phyloP scores from a whole-genome alignment of 2,888 invertebrate genomes.

The Tyria jacobaeae region DNA sequence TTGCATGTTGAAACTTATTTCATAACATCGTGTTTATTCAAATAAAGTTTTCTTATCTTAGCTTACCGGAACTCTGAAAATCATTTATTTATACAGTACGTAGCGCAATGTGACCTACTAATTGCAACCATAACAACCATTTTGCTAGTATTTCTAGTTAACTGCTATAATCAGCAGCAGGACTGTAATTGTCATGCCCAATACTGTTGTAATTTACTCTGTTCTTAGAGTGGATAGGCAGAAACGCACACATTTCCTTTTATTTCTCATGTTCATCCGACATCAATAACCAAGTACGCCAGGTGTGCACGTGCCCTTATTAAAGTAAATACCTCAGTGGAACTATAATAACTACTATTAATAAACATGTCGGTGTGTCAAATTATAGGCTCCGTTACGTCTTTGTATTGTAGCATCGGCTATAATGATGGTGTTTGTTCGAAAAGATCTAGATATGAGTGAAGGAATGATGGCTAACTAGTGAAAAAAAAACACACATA shows the following conservation, averaged over 20 bases:
- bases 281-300: neutral
- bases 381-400: slow-evolving; percentile 36
- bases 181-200: too few species aligned
- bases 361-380: slow-evolving; percentile 33
- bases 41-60: too few species aligned
- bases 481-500: too few species aligned
- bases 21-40: too few species aligned
- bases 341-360: slow-evolving; percentile 26
- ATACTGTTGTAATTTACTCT: neutral
- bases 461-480: neutral
- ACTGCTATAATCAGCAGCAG: too few species aligned
- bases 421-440: slow-evolving; percentile 19
- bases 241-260: neutral
- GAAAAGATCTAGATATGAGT: neutral
- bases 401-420: slow-evolving; percentile 12
- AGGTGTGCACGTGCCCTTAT: slow-evolving; percentile 18
- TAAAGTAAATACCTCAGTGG: slow-evolving; percentile 39
- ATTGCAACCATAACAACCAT: too few species aligned
- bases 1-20: too few species aligned
- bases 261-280: too few species aligned
- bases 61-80: too few species aligned
- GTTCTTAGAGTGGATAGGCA: neutral
- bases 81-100: too few species aligned
- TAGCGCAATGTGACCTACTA: too few species aligned
- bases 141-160: too few species aligned